Evolutionary conservation across 1,140 invertebrate species (phyloP).

Genomic region (Artemia franciscana): DNA sequence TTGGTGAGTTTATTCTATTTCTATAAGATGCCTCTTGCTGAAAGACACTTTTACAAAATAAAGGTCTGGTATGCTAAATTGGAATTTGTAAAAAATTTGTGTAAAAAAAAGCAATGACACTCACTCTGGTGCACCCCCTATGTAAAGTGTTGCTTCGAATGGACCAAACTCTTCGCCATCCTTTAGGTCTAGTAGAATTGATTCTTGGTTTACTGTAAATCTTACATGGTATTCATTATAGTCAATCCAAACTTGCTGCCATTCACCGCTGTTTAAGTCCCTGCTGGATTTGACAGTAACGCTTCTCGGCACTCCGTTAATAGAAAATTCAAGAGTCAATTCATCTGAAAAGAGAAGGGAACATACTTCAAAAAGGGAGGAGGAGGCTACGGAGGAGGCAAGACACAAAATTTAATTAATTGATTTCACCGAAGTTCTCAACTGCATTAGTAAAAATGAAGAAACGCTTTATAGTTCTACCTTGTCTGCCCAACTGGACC

Average conservation of each 20-base stretch:
- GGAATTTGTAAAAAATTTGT: no score
- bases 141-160: conserved; percentile 76
- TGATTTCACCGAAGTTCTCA: background rate
- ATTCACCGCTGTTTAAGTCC: conserved; percentile 66
- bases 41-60: no score
- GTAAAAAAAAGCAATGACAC: conserved; percentile 36
- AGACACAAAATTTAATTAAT: background rate
- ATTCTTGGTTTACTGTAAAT: conserved; percentile 72
- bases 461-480: no score
- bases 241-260: conserved; percentile 81
- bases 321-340: conserved; percentile 66
- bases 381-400: background rate
- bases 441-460: background rate
- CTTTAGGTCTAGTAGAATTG: conserved; percentile 56
- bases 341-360: conserved; percentile 43
- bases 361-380: conserved; percentile 8
- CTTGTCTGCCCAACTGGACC: no score
- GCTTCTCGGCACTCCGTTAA: conserved; percentile 51
- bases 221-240: conserved; percentile 80
- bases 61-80: no score
- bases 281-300: conserved; percentile 52
- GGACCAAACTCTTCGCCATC: conserved; percentile 68
- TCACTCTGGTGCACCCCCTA: conserved; percentile 68
- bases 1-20: no score
- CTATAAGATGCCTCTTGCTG: no score